Conservation (phyloP, 1,140 invertebrate genomes). For the Tribolium madens region DNA sequence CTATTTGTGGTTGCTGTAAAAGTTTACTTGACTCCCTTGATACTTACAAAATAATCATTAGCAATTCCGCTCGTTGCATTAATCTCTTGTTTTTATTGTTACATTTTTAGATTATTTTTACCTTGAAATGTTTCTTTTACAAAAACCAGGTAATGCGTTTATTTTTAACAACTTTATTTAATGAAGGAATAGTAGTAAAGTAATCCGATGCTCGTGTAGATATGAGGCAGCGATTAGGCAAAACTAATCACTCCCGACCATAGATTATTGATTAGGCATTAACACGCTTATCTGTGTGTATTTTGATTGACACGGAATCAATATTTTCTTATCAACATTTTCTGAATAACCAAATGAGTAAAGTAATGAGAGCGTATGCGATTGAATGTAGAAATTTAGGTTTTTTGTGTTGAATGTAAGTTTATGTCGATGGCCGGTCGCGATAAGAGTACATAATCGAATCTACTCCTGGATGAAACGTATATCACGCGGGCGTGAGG, state of each 20-base stretch:
- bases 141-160: too few species aligned
- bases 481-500: slow-evolving; percentile 31
- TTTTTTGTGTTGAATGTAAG: slow-evolving; percentile 14
- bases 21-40: too few species aligned
- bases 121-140: too few species aligned
- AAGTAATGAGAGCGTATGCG: too few species aligned
- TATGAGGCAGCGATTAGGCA: not conserved
- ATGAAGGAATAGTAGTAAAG: not conserved
- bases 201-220: not conserved
- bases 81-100: too few species aligned
- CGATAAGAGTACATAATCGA: slow-evolving; percentile 39
- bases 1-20: too few species aligned
- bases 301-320: not conserved
- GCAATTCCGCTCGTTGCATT: too few species aligned
- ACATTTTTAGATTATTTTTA: too few species aligned
- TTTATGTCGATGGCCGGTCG: slow-evolving; percentile 28
- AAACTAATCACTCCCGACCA: not conserved
- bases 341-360: not conserved
- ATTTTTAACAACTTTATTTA: not conserved
- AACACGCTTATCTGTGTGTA: not conserved
- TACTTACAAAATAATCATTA: too few species aligned
- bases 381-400: not conserved
- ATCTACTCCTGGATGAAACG: slow-evolving; percentile 32
- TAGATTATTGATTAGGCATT: not conserved
- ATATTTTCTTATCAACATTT: not conserved